Conservation (phyloP, 2,113 vertebrate species). For the Lamprotornis superbus region DNA sequence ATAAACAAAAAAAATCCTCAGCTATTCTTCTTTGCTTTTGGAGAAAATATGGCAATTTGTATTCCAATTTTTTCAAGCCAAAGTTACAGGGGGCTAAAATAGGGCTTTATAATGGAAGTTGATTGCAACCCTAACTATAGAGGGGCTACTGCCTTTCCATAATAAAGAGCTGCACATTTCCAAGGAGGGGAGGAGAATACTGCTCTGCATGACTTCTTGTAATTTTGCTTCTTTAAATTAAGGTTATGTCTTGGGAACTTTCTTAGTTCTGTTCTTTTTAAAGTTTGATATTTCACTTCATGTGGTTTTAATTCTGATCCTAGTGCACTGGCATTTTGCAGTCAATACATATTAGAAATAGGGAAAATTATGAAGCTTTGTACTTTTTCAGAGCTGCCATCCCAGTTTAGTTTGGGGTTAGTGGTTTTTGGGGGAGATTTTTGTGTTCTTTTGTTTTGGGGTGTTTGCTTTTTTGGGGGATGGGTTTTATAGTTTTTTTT, state of each 20-base stretch:
- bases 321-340: not conserved
- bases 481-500: too few relatives aligned
- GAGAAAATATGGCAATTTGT: slow-evolving; percentile 54
- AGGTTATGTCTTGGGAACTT: slow-evolving; percentile 17
- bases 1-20: slow-evolving; percentile 22
- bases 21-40: slow-evolving; percentile 19
- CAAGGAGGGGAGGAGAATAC: slow-evolving; percentile 40
- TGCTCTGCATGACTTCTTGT: slow-evolving; percentile 23
- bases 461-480: not conserved
- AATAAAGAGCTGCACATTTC: slow-evolving; percentile 42
- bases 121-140: slow-evolving; percentile 53
- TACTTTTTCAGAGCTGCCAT: not conserved
- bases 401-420: not conserved
- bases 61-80: slow-evolving; percentile 42
- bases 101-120: slow-evolving; percentile 54
- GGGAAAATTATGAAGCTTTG: not conserved
- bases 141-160: slow-evolving; percentile 35
- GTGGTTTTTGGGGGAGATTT: not conserved
- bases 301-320: slow-evolving; percentile 45
- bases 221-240: slow-evolving; percentile 53
- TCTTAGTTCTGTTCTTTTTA: not conserved
- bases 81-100: slow-evolving; percentile 51
- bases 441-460: not conserved
- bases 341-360: not conserved
- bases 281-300: slow-evolving; percentile 49